Percentiles rank a stretch among this genome's conserved stretches.
These are phyloP conservation scores for Metallyticus violacea DNA, from an alignment of 2,888 invertebrate species.

Conservation along the genomic window DNA sequence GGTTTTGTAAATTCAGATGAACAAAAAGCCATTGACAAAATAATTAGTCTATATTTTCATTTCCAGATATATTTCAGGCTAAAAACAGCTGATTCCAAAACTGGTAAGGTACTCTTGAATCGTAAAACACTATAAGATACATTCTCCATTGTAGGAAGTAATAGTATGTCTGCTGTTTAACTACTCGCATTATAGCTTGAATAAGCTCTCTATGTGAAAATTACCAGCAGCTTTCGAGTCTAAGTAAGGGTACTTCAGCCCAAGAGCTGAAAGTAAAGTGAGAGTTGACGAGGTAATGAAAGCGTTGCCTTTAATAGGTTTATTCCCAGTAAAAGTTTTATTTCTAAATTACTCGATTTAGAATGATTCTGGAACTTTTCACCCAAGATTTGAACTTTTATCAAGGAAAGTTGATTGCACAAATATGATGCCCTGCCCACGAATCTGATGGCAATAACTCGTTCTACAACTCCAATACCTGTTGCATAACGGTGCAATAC, in stretches of 20 bases:
- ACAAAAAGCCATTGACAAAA: too few species aligned
- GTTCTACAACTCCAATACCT: neutral
- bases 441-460: neutral
- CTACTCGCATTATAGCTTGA: neutral
- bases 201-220: neutral
- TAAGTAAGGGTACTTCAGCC: neutral
- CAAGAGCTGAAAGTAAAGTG: neutral
- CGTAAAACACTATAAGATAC: too few species aligned
- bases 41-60: too few species aligned
- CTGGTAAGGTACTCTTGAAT: too few species aligned
- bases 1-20: too few species aligned
- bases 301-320: neutral
- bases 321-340: too few species aligned
- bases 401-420: neutral
- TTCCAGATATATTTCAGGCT: too few species aligned
- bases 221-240: neutral
- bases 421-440: neutral
- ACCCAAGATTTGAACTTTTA: neutral
- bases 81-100: too few species aligned
- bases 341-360: too few species aligned
- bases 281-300: neutral
- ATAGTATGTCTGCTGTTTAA: too few species aligned
- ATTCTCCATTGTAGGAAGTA: too few species aligned
- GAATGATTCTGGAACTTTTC: too few species aligned
- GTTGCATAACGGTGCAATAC: neutral